Evolutionary conservation across 2,797 vertebrate species (phyloP), one percentile per base, ranked within the genome.

Genomic region (Sebastes trivittatus): DNA sequence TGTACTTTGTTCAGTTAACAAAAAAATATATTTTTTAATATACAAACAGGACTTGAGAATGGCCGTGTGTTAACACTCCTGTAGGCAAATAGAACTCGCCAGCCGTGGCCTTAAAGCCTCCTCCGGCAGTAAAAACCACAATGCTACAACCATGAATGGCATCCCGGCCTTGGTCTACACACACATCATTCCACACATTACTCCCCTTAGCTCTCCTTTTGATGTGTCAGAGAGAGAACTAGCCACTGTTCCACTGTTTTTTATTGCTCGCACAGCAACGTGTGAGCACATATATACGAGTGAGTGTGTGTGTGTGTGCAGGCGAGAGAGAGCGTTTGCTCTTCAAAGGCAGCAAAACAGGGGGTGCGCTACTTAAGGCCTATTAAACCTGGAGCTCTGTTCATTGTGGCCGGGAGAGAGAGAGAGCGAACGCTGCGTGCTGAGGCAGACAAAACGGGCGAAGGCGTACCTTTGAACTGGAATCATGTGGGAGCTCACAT

Each of bases 401-500:
- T 91, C 85, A 86, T 91, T 89, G 92, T 90, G 89, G 91, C 88
- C 61, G 36, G 72, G 82, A 91, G 87, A 90, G 87, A 52, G 49
- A 54, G 52, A 88, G 89, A 80, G 80, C 63, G 23, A 54, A 79
- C 64, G 22, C 68, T 78, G 89, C 84, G 65, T 94, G 92, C 92
- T 92, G 89, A 93, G 93, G 91, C 92, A 91, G 93, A 93, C 93
- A 93, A 91, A 94, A 94, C 81, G 46, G 87, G 77, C 58, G 71
- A 79, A 92, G 84, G 81, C 83, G 82, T 93, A 94, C 93, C 95
- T 95, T 95, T 95, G 94, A 95, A 95, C 95, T 94, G 89, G 84
- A 94, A 90, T 95, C 93, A 94, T 93, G 90, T 90, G 94, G 94
- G 93, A 94, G 90, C 89, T 91, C 87, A 91, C 92, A 89, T 95